Evolutionary conservation across 2,797 vertebrate genomes (phyloP), one percentile per base, ranked within the genome.

Genomic region (Intellagama lesueurii): DNA sequence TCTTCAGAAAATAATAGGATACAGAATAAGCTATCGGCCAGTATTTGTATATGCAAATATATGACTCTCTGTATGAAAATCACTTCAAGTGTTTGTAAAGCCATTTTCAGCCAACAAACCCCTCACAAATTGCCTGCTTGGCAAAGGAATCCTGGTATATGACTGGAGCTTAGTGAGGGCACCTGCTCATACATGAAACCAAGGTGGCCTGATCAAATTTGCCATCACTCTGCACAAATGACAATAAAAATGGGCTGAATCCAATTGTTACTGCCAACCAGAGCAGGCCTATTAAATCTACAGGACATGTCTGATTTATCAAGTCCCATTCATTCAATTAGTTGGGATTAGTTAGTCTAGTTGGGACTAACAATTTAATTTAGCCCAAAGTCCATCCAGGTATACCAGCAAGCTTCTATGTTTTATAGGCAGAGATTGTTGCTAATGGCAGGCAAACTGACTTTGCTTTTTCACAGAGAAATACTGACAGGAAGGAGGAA

Each of bases 21-120:
- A 75, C n/a, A 24, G 60, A 88, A 77, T 66, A 40, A 82, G 19
- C 44, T 22, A 49, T 77, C 47, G 56, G 40, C 32, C 68, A 85
- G 28, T 72, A 60, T 26, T 52, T 76, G 76, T 35, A 73, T 30
- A 85, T 81, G 44, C 72, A 86, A 81, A 81, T 86, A 77, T 44
- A 68, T n/a, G 19, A 66, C 40, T 26, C 9, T 77, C 24, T 77
- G 19, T 77, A 44, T 8, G 75, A 47, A 77, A 44, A 44, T 47
- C 26, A 77, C 7, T 66, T 73, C 49, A 73, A 60, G 49, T 52
- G 44, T 81, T 83, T 87, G 19, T 32, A 87, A 79, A 4, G 47
- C 47, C 69, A 49, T 52, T 83, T 81, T 72, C 30, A 77, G 68
- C 30, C 69, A 44, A 56, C 28, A 47, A 81, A 81, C 26, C n/a